Evolutionary conservation across 2,113 vertebrate genomes (phyloP), one percentile per base, ranked within the genome.

Genomic region (Eulemur macaco): DNA sequence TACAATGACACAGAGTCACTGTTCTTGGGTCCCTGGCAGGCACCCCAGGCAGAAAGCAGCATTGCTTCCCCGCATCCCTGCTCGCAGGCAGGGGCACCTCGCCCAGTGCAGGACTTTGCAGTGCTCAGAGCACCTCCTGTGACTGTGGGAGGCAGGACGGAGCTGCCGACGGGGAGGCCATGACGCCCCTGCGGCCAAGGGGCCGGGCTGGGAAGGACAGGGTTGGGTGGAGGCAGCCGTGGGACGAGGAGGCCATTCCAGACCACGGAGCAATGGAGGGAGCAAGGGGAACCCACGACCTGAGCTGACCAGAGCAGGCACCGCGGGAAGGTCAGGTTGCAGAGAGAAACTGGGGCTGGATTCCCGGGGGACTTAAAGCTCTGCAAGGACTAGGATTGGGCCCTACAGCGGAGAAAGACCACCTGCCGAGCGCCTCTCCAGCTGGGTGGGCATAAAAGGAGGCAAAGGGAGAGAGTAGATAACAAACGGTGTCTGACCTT

Each of bases 91-190:
- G 1, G 6, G n/a, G 76, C 11, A 47, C 31, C 23, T 68, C 23
- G 1, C 29, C 20, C 0, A 23, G n/a, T 0, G 2, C 39, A n/a
- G 23, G 63, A 18, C 76, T 52, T 23, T 29, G 60, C 25, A 3
- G 60, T 0, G 1, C 29, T 3, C 34, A 4, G 39, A 34, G 37
- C 8, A 23, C 39, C 11, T 56, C n/a, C 69, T 23, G 45, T 4
- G 17, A 52, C 3, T 0, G 3, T 2, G 11, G 34, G 3, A 42
- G 50, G 23, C 15, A 18, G 37, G 27, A 25, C 15, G 45, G n/a
- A 64, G 25, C 27, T 14, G 12, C 50, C 1, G 23, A 7, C 3
- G 10, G 50, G 42, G 25, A 11, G 2, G 17, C 2, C 5, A 27
- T 6, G 34, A 27, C 4, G 7, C 21, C 18, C n/a, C 54, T 27